Base-by-base conservation (phyloP, 2,113 vertebrate species). In the Menidia beryllina region DNA sequence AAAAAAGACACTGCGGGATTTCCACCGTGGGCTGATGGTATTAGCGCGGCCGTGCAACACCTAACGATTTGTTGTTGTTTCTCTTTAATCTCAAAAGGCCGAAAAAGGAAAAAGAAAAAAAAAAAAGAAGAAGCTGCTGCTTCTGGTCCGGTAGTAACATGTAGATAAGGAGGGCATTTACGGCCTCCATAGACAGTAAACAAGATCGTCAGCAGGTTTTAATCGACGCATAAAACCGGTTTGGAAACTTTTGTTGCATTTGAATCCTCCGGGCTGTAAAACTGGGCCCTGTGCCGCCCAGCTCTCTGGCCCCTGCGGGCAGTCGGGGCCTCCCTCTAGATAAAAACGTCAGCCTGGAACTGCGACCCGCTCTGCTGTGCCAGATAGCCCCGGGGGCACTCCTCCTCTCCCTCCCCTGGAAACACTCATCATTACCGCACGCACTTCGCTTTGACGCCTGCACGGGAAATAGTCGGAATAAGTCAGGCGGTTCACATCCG, bases 381-480 rank as follows among this genome's bases (percentile, higher is more conserved):
- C 75, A 80, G 69, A 85, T 61, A 55, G 9, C 84, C 77, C 54
- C 15, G 0, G 60, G 65, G 72, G 80, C 64, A 70, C 60, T 49
- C 73, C 81, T 71, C 81, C 71, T 63, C 51, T 13, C 57, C 26
- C 63, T 69, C 47, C 60, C 75, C 57, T 57, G 82, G 79, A 75
- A 81, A 45, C 75, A 81, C 80, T 85, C 75, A 77, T 88, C 86
- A 89, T 82, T 57, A 83, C 62, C 72, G 54, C 82, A 75, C 45
- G 50, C 80, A 72, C 81, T n/a, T n/a, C 7, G 83, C 83, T 80
- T 72, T 81, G 85, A 93, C 89, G 92, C 89, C 87, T 88, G 77
- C 30, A 0, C 82, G 38, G 77, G 72, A 79, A 87, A 86, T 72
- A 68, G 72, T 75, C 76, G 58, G 84, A 77, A 65, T 92, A 67